Evolutionary conservation across 2,113 vertebrate species (phyloP).

Genomic region (Phrynosoma platyrhinos): DNA sequence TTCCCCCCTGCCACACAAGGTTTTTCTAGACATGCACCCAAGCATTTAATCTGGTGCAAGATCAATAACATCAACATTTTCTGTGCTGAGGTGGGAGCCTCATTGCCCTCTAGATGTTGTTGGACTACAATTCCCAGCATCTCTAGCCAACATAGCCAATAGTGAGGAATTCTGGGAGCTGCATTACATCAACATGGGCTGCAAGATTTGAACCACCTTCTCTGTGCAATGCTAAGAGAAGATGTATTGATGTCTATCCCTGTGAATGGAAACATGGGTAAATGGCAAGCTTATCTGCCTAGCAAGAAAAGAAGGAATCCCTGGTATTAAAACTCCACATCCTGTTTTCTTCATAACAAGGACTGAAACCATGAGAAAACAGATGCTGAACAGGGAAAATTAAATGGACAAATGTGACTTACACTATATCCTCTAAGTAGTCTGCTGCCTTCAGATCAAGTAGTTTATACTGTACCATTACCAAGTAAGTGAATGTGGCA

Average conservation of each 20-base stretch:
- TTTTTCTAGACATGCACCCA: not conserved
- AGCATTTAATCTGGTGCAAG: not conserved
- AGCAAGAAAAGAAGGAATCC: too few species aligned
- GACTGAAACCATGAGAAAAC: not conserved
- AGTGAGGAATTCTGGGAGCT: too few species aligned
- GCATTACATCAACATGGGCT: too few species aligned
- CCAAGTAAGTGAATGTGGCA: not conserved
- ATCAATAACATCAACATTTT: not conserved
- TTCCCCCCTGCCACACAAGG: too few species aligned
- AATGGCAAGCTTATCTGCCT: not conserved
- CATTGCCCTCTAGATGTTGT: too few species aligned
- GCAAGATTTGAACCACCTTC: not conserved
- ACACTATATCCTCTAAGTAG: not conserved
- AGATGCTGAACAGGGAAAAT: too few species aligned
- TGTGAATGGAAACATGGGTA: not conserved
- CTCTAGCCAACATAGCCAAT: too few species aligned
- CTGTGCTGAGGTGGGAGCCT: too few species aligned
- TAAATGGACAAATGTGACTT: too few species aligned
- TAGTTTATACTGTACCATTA: not conserved
- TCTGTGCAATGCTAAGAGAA: not conserved
- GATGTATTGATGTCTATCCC: not conserved
- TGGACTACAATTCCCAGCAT: too few species aligned
- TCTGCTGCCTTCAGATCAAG: not conserved
- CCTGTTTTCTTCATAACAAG: not conserved
- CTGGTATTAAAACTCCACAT: not conserved